A percentile compares a stretch with the other conserved stretches of the same genome.
Evolutionary conservation across 1,140 invertebrate species (phyloP).

Genomic region (Protaetia brevitarsis): DNA sequence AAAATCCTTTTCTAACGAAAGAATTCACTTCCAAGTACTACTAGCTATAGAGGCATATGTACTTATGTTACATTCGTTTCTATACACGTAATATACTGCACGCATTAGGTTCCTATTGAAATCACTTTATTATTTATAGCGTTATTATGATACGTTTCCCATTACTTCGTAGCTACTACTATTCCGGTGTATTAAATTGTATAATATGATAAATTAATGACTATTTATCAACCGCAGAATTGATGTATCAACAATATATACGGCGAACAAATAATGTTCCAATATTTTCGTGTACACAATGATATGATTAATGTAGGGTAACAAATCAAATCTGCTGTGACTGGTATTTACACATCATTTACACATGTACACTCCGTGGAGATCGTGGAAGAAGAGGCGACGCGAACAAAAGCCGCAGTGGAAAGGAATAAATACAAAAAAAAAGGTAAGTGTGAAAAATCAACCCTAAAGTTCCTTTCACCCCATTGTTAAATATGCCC

Average conservation of each 20-base stretch:
- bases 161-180: too few species aligned
- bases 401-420: slow-evolving; percentile 6
- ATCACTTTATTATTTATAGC: too few species aligned
- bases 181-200: neutral
- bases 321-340: slow-evolving; percentile 34
- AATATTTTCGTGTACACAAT: slow-evolving; percentile 33
- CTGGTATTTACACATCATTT: slow-evolving; percentile 37
- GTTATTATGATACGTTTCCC: too few species aligned
- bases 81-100: too few species aligned
- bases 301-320: slow-evolving; percentile 31
- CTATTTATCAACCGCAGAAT: slow-evolving; percentile 33
- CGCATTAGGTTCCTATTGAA: too few species aligned
- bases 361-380: slow-evolving; percentile 31
- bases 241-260: slow-evolving; percentile 24
- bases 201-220: slow-evolving; percentile 12
- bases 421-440: neutral
- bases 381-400: neutral
- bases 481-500: slow-evolving; percentile 11
- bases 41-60: too few species aligned
- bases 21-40: too few species aligned
- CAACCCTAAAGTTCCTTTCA: slow-evolving; percentile 28
- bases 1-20: too few species aligned
- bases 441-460: slow-evolving; percentile 29
- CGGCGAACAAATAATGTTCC: slow-evolving; percentile 29
- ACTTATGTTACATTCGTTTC: too few species aligned